Base-by-base conservation (phyloP, 2,888 invertebrate genomes). In the Ectropis crepuscularia region DNA sequence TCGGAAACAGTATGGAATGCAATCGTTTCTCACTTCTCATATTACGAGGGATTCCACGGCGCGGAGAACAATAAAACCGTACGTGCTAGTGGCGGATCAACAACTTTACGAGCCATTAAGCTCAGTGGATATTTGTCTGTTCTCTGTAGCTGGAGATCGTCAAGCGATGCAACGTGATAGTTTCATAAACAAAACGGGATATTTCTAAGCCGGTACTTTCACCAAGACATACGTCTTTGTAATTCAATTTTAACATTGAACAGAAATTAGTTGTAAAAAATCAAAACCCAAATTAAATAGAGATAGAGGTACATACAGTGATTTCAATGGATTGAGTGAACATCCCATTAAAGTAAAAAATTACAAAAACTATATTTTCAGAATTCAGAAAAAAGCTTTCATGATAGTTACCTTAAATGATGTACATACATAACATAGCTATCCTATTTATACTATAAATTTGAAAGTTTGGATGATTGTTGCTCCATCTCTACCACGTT, bases 51-150 rank as follows among this genome's bases (percentile, higher is more conserved):
- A 69, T 66, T 60, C 48, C 68, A 59, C 57, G 10, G 61, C 58
- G 59, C 53, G 37, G 57, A 39, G 61, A 58, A 69, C 66, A 67
- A 69, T 72, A 72, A 69, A 69, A 65, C 57, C 65, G 65, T 65
- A 70, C 72, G 70, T 67, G 70, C 67, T 67, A 65, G 65, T 47
- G 61, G 63, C 59, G 58, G 69, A 69, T 70, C 70, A 67, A 72
- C 70, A 67, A 68, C 68, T 72, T 72, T 72, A 72, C 70, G 70
- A 72, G 61, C 70, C 60, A 68, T 70, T 69, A 70, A 69, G 61
- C 60, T 68, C 65, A 53, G 61, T 66, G 53, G 65, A 65, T 69
- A 68, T 70, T 69, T 62, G 68, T 69, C 69, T 70, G 64, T 51
- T 63, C 57, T 58, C 49, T 64, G 65, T 68, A 64, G 62, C 69